Evolutionary conservation across 2,797 vertebrate genomes (phyloP), one percentile per base, ranked within the genome.

Genomic region (Crocodylus rhombifer): DNA sequence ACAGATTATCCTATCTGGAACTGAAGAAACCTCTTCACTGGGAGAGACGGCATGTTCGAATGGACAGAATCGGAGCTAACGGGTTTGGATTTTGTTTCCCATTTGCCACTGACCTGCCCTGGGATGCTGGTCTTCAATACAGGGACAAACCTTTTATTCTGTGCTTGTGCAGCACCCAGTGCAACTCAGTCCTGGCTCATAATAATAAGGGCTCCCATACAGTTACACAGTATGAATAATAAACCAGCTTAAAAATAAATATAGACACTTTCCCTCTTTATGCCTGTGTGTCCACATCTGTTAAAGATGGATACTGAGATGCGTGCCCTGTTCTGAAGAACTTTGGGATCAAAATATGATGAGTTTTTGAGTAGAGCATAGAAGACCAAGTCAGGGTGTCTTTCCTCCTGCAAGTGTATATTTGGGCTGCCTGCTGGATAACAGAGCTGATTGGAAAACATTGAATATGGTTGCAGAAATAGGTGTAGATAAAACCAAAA

Each of bases 1-100:
- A 0, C n/a, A 5, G 25, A 56, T 2, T 60, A 21, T 51, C 86
- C 78, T 18, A 21, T 2, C 0, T 42, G 42, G 42, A 42, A 42
- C 42, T 42, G 42, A 42, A 42, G 42, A 42, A 42, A 42, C 42
- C 42, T 51, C 42, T 67, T 18, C 30, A 18, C 17, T 30, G 21
- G 30, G 30, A n/a, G 28, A 20, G 36, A 21, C 67, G 23, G 67
- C 33, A 71, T 71, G 20, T 42, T 71, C 67, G 14, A 71, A 25
- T 42, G 12, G 14, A 55, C 21, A 28, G 67, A 71, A 18, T 36
- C 42, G 11, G 67, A 36, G 36, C 20, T 33, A 23, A 21, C 33
- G 7, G 67, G 21, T 13, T 69, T 15, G 62, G 9, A 6, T 20
- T 77, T 71, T 14, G 16, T 61, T 77, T 21, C 11, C n/a, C 11